These are phyloP conservation scores for Epsilonema sp. DNA, from an alignment of 2,888 invertebrate species.

Conservation along the genomic window DNA sequence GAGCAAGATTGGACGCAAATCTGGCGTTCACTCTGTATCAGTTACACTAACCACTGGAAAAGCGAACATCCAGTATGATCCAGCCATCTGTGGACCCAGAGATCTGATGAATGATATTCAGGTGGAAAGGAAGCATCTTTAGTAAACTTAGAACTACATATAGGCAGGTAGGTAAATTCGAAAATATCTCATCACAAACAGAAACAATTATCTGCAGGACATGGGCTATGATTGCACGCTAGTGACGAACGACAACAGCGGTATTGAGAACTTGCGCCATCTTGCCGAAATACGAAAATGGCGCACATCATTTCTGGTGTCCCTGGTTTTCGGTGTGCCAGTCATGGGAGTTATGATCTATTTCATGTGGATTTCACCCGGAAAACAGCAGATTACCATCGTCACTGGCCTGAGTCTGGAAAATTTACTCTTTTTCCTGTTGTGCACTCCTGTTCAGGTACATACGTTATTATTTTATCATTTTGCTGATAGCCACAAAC, in stretches of 20 bases:
- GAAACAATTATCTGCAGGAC: too few species aligned
- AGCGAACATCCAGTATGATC: slow-evolving; percentile 55
- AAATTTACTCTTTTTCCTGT: slow-evolving; percentile 71
- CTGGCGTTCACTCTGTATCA: slow-evolving; percentile 57
- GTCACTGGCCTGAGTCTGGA: slow-evolving; percentile 76
- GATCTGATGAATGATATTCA: slow-evolving; percentile 79
- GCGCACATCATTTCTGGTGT: slow-evolving; percentile 76
- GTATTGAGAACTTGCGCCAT: slow-evolving; percentile 27
- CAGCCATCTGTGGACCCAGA: slow-evolving; percentile 61
- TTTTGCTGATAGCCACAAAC: too few species aligned
- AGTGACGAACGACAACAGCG: slow-evolving; percentile 34
- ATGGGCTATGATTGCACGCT: slow-evolving; percentile 65
- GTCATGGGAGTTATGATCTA: slow-evolving; percentile 88
- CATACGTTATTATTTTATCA: too few species aligned
- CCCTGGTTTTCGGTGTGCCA: slow-evolving; percentile 76
- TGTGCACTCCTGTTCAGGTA: slow-evolving; percentile 87
- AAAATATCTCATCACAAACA: slow-evolving; percentile 4
- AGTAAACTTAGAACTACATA: neutral
- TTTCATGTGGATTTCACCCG: slow-evolving; percentile 39
- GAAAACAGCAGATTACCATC: slow-evolving; percentile 34
- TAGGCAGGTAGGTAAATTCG: too few species aligned
- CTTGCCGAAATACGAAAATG: slow-evolving; percentile 67
- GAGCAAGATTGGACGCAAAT: slow-evolving; percentile 49
- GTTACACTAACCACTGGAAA: slow-evolving; percentile 70
- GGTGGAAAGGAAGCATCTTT: neutral